These are phyloP conservation scores for Oxyruncus cristatus DNA, from an alignment of 2,113 vertebrate genomes.

Conservation along the genomic window DNA sequence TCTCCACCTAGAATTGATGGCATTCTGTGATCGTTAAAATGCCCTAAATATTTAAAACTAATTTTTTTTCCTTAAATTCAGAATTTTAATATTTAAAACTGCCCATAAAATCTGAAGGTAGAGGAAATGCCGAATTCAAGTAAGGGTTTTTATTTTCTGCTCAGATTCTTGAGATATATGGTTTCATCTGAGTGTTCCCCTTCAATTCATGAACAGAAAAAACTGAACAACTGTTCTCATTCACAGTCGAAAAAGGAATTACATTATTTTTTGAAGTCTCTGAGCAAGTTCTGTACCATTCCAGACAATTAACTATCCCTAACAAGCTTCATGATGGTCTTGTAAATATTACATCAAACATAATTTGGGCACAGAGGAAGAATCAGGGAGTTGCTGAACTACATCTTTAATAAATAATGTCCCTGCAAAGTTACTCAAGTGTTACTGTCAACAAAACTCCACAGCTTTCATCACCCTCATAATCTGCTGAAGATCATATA, in stretches of 20 bases:
- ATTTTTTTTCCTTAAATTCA: not conserved
- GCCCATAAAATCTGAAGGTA: fast-evolving
- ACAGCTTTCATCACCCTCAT: not conserved
- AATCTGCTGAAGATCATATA: not conserved
- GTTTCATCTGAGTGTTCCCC: not conserved
- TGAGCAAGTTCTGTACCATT: not conserved
- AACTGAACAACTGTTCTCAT: not conserved
- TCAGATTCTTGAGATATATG: not conserved
- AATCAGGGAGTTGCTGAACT: not conserved
- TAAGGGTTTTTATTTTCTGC: not conserved
- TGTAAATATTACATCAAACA: not conserved
- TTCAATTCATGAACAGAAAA: not conserved
- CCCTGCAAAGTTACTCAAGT: not conserved
- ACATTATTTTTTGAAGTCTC: not conserved
- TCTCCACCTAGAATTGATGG: not conserved
- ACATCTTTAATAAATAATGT: not conserved
- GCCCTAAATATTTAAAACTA: fast-evolving
- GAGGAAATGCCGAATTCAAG: not conserved
- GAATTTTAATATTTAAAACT: not conserved
- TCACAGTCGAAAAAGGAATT: not conserved
- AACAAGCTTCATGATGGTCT: not conserved
- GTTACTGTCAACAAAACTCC: not conserved
- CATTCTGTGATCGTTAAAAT: not conserved
- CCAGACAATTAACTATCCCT: not conserved
- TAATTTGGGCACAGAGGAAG: not conserved